Conservation (phyloP, 2,888 invertebrate species). For the Dryobota labecula region DNA sequence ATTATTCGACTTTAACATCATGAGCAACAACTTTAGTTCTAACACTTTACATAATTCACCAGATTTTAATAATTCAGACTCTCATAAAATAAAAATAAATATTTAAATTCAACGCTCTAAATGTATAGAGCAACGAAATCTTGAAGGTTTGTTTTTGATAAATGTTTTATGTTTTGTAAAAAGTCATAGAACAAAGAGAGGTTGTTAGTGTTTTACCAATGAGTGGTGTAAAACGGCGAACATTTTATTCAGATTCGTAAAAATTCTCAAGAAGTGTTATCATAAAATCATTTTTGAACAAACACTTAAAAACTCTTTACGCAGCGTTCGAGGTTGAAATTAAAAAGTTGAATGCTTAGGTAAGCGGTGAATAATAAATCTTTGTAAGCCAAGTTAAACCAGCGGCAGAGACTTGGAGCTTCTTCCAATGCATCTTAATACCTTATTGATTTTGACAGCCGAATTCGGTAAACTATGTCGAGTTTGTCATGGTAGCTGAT, state of each 20-base stretch:
- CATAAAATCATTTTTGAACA: neutral
- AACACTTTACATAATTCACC: no score
- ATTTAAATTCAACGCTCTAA: no score
- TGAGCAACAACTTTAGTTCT: no score
- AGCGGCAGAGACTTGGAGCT: constrained; percentile 32
- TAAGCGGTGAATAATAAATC: constrained; percentile 41
- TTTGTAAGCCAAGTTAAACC: constrained; percentile 13
- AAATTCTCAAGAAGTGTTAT: neutral
- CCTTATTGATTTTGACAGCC: constrained; percentile 46
- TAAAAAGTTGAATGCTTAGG: constrained; percentile 35
- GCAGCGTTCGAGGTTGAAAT: constrained; percentile 22
- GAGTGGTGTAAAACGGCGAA: neutral
- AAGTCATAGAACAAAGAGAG: no score
- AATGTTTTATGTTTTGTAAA: no score
- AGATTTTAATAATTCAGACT: no score
- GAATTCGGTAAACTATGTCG: neutral
- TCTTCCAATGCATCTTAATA: constrained; percentile 54
- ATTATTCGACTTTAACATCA: no score
- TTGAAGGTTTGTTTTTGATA: no score
- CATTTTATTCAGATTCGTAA: neutral
- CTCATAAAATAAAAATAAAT: no score
- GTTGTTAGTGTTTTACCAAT: no score
- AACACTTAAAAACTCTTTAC: constrained; percentile 27
- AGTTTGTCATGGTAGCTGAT: neutral
- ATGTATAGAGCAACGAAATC: no score